phyloP scores from a whole-genome alignment of 2,113 vertebrate species.

The Ptilorrhoa leucosticta region DNA sequence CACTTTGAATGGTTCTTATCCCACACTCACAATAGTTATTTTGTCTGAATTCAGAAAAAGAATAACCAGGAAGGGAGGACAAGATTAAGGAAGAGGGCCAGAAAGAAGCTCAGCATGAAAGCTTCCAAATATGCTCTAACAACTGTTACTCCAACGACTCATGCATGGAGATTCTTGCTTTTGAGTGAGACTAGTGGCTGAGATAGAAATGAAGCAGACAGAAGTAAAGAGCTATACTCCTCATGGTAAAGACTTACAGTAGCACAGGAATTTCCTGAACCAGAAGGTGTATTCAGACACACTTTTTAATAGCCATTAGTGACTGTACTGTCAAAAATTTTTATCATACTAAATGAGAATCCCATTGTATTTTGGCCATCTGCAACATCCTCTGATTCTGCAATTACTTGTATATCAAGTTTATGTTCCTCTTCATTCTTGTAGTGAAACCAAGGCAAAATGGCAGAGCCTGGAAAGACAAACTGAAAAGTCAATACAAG shows the following conservation, averaged over 20 bases:
- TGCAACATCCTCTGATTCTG: neutral
- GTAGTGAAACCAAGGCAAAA: neutral
- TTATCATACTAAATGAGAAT: neutral
- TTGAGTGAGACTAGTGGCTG: neutral
- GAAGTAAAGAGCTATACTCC: neutral
- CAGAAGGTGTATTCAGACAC: neutral
- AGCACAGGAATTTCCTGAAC: neutral
- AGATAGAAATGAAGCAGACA: neutral
- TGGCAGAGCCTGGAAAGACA: neutral
- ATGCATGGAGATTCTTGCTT: neutral
- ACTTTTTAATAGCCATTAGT: neutral
- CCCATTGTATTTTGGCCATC: neutral
- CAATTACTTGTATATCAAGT: neutral
- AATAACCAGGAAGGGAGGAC: neutral
- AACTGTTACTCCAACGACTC: neutral
- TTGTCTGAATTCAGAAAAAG: neutral
- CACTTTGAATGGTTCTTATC: neutral
- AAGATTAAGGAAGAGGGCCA: neutral
- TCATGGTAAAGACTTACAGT: neutral
- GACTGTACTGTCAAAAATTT: neutral
- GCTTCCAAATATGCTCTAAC: neutral
- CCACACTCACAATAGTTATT: neutral
- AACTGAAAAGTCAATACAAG: neutral
- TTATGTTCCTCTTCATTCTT: neutral
- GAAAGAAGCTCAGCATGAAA: neutral